Base-by-base conservation (phyloP, 2,888 invertebrate species). In the Polia nebulosa region DNA sequence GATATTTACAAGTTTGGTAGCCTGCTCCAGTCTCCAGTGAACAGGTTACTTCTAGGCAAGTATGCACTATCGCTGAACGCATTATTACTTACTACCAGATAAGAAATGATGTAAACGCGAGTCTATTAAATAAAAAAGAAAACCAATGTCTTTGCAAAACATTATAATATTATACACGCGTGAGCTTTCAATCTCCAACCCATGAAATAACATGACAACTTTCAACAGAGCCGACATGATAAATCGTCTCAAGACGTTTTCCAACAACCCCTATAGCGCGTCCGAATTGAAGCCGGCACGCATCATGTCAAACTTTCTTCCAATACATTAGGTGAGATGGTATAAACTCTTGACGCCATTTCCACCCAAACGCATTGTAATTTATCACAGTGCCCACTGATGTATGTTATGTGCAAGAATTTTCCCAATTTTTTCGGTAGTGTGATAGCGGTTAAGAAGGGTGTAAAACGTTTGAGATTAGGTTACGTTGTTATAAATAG, bases 271-370 rank as follows among this genome's bases (percentile, higher is more conserved):
- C 34, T 20, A 44, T 6, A 49, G 20, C 36, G 11, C 2, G 29
- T 49, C n/a, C 32, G 13, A 41, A 44, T 51, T 22, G 13, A 29
- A 64, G 41, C 9, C 34, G 56, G 3, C 51, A 45, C 59, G 39
- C 27, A 47, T 60, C 57, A 29, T 36, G 41, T 69, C 63, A 53
- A 64, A 72, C 41, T 36, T 45, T 44, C 45, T 64, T 78, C 63
- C 53, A 22, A 69, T 64, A 69, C 74, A 76, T 78, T 76, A 53
- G 13, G 15, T 32, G 15, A 0, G 29, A 52, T 45, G 32, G 29
- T 47, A 15, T 34, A 32, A 61, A 51, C 61, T 49, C 39, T 56
- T 44, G 39, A 4, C 20, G 44, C 25, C 13, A n/a, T 49, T 63
- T 29, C 52, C 17, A 52, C 68, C n/a, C 57, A 68, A 64, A 78